Evolutionary conservation across 2,888 invertebrate genomes (phyloP).

Genomic region (Timandra comae): DNA sequence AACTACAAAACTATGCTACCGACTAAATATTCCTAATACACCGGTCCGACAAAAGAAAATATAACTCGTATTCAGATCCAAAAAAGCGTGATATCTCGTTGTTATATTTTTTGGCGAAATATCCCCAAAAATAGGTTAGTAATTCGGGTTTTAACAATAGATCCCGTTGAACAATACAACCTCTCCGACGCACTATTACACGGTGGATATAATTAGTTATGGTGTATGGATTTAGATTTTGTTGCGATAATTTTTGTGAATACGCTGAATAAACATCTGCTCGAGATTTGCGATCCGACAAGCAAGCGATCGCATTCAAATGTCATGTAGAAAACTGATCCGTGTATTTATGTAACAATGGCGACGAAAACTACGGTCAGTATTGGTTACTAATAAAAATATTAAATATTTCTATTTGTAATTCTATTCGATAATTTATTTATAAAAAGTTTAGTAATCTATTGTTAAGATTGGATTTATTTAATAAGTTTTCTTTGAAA

Average conservation of each 20-base stretch:
- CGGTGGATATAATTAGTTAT: conserved; percentile 76
- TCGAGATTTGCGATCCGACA: conserved; percentile 62
- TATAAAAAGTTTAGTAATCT: too few relatives aligned
- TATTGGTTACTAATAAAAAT: conserved; percentile 2
- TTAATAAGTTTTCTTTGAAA: too few relatives aligned
- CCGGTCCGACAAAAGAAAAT: conserved; percentile 56
- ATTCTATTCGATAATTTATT: too few relatives aligned
- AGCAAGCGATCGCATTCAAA: conserved; percentile 59
- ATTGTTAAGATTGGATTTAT: too few relatives aligned
- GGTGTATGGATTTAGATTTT: conserved; percentile 76
- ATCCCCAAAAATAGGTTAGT: conserved; percentile 75
- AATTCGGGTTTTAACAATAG: conserved; percentile 64
- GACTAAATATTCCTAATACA: conserved; percentile 58
- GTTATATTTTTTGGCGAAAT: conserved; percentile 53
- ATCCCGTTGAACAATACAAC: conserved; percentile 50
- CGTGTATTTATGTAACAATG: conserved; percentile 46
- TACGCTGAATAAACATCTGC: conserved; percentile 68
- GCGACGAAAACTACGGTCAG: conserved; percentile 63
- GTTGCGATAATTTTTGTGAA: conserved; percentile 72
- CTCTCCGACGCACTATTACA: conserved; percentile 59
- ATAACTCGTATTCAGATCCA: conserved; percentile 64
- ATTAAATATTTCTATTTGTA: conserved; percentile 4
- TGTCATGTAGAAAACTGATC: conserved; percentile 72
- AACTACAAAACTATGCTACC: conserved; percentile 28
- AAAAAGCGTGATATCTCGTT: conserved; percentile 67